phyloP scores from a whole-genome alignment of 2,888 invertebrate species.

The Corbicula japonica region DNA sequence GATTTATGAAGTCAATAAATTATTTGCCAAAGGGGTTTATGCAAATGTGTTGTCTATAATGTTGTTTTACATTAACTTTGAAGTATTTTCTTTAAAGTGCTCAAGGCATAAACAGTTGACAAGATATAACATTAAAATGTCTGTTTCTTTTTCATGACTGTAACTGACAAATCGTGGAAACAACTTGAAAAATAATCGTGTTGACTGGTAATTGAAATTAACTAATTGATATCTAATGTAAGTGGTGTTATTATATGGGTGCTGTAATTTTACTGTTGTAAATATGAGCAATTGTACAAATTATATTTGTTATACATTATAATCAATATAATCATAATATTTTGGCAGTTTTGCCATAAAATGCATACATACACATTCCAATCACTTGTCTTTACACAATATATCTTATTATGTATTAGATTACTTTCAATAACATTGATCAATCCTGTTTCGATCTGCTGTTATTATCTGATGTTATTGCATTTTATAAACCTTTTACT shows the following conservation, averaged over 20 bases:
- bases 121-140: neutral
- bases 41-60: conserved; percentile 16
- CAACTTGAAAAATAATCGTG: no score
- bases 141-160: neutral
- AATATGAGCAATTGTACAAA: neutral
- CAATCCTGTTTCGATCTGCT: no score
- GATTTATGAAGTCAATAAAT: neutral
- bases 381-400: no score
- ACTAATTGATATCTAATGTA: no score
- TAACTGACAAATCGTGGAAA: no score
- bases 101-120: conserved; percentile 8
- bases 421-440: no score
- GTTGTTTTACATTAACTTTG: neutral
- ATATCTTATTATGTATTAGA: no score
- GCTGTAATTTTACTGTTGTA: neutral
- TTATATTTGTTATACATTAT: conserved; percentile 4
- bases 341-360: conserved; percentile 36
- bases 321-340: neutral
- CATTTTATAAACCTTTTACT: no score
- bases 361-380: conserved; percentile 49
- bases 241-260: no score
- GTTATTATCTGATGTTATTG: no score
- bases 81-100: conserved; percentile 1
- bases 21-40: conserved; percentile 8
- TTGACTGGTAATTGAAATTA: no score